Evolutionary conservation across 2,113 vertebrate species (phyloP).

Genomic region (Spermophilus dauricus): DNA sequence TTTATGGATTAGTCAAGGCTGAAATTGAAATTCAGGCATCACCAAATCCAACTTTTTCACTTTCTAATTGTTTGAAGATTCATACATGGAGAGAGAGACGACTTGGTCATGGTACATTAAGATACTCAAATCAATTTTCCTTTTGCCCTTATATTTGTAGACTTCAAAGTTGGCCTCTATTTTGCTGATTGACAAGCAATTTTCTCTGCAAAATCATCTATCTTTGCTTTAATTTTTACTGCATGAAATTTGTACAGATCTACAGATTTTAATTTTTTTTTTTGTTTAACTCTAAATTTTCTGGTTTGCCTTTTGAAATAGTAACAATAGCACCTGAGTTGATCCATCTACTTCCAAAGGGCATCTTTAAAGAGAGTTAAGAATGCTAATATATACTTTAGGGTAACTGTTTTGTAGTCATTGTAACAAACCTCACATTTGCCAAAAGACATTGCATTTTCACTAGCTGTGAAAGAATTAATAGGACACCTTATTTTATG

Average conservation of each 20-base stretch:
- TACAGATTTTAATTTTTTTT: background rate
- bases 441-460: background rate
- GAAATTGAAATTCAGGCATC: conserved; percentile 77
- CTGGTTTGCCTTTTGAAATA: conserved; percentile 3
- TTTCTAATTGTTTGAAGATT: conserved; percentile 75
- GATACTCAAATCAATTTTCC: conserved; percentile 51
- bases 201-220: background rate
- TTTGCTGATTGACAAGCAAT: conserved; percentile 5
- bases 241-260: background rate
- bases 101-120: conserved; percentile 51
- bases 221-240: background rate
- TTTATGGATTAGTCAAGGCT: conserved; percentile 71
- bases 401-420: background rate
- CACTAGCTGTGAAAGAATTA: background rate
- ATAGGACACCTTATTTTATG: background rate
- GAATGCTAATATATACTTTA: background rate
- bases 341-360: background rate
- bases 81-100: background rate
- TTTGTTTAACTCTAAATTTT: background rate
- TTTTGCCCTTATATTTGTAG: background rate
- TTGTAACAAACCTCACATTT: background rate
- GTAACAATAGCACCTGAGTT: background rate
- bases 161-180: background rate
- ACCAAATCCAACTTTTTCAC: conserved; percentile 49
- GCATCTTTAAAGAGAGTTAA: background rate